These are phyloP conservation scores for sheep (Ovis aries) DNA, from an alignment of 2,113 vertebrate genomes.

Conservation along the genomic window ARS-UI_Ramb_v3.0 NC_056076.1:6464001-6464500, in stretches of 20 bases:
- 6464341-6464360: neutral
- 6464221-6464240: neutral
- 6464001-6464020: neutral
- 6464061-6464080: neutral
- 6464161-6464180: neutral
- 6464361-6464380: neutral
- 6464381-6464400: neutral
- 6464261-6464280: neutral
- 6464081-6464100: neutral
- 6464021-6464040: neutral
- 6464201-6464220: neutral
- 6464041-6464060: neutral
- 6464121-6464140: neutral
- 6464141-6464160: neutral
- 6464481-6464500: too few species aligned
- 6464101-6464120: neutral
- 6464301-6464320: neutral
- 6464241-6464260: neutral
- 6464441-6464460: accelerated
- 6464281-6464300: neutral
- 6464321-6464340: neutral
- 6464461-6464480: too few species aligned
- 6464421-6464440: too few species aligned
- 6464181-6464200: neutral
- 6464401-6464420: neutral